phyloP scores from a whole-genome alignment of 2,797 vertebrate genomes.

The Scolopax rusticola region DNA sequence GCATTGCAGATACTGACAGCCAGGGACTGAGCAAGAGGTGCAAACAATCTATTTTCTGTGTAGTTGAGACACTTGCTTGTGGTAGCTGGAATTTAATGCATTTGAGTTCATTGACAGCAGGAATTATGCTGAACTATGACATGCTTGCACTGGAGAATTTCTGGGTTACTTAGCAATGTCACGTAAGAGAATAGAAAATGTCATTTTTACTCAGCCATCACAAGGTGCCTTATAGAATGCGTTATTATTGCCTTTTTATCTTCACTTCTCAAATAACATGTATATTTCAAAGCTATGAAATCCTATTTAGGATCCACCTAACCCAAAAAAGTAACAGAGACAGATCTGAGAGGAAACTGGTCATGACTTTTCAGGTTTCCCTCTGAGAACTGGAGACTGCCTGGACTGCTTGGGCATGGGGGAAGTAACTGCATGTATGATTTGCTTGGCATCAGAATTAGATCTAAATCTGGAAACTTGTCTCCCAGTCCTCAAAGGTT shows the following conservation, averaged over 20 bases:
- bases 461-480: not conserved
- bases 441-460: not conserved
- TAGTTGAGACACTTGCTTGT: not conserved
- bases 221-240: not conserved
- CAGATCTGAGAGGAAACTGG: not conserved
- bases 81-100: not conserved
- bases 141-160: not conserved
- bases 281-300: not conserved
- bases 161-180: slow-evolving; percentile 26
- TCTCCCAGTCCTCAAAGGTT: not conserved
- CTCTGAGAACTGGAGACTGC: not conserved
- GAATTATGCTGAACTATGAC: not conserved
- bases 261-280: not conserved
- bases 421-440: not conserved
- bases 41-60: not conserved
- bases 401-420: not conserved
- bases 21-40: not conserved
- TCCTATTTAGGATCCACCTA: not conserved
- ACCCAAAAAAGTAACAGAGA: not conserved
- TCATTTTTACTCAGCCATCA: not conserved
- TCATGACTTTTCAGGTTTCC: not conserved
- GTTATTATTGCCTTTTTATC: not conserved
- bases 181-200: not conserved
- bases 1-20: not conserved
- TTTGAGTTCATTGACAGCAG: not conserved